Percentiles rank a stretch among this genome's conserved stretches.
phyloP scores from a whole-genome alignment of 2,113 vertebrate species.

The Phyllostomus discolor region DNA sequence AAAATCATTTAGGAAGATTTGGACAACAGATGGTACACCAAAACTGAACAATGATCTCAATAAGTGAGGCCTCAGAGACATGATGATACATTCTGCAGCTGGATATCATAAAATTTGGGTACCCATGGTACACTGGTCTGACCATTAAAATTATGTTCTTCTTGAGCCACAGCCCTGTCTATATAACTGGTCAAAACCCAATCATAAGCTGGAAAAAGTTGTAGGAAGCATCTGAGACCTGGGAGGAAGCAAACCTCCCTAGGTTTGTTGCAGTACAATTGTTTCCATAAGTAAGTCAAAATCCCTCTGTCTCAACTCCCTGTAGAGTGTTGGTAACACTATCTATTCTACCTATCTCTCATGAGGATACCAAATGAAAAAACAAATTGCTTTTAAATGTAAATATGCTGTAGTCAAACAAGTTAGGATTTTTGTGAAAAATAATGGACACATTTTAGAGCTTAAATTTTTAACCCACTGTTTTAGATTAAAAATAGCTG shows the following conservation, averaged over 20 bases:
- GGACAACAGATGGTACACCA: constrained; percentile 45
- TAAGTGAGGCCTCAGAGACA: constrained; percentile 7
- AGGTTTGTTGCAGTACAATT: not conserved
- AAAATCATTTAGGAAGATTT: constrained; percentile 53
- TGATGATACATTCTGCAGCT: not conserved
- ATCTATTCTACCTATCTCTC: not conserved
- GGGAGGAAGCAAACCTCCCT: not conserved
- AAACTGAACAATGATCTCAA: constrained; percentile 35
- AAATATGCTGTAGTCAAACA: not conserved
- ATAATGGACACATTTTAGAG: not conserved
- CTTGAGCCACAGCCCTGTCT: not conserved
- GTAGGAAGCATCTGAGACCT: not conserved
- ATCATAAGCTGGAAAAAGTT: not conserved
- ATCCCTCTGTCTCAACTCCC: not conserved
- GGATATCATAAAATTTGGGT: not conserved
- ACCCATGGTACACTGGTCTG: not conserved
- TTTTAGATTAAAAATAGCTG: not conserved
- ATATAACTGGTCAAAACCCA: not conserved
- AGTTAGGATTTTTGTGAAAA: not conserved
- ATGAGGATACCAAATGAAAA: not conserved
- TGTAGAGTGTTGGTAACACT: not conserved
- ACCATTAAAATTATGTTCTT: not conserved
- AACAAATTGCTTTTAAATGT: not conserved
- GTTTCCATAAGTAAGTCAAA: not conserved
- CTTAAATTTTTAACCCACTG: not conserved